phyloP scores from a whole-genome alignment of 2,113 vertebrate species.

The Hipposideros armiger region DNA sequence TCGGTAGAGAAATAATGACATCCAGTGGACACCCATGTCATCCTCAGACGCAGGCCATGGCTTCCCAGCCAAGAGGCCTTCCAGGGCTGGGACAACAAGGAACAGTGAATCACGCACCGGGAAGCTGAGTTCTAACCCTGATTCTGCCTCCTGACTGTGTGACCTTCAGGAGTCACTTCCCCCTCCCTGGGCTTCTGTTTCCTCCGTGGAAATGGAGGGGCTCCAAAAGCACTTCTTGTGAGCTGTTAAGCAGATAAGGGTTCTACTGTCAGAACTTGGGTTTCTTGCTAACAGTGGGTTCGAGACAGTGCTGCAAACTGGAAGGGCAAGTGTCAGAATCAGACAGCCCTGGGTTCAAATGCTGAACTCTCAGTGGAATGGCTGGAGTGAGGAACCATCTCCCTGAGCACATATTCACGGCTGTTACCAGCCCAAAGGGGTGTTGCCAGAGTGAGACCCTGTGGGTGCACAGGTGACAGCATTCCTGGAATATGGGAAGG shows the following conservation, averaged over 20 bases:
- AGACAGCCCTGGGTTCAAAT: neutral
- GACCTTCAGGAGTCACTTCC: neutral
- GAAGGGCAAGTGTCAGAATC: neutral
- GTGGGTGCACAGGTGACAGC: neutral
- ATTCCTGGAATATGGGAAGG: neutral
- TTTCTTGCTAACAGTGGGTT: neutral
- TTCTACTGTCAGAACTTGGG: neutral
- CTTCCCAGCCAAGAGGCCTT: neutral
- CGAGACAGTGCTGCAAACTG: neutral
- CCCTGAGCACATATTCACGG: neutral
- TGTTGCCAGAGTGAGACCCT: neutral
- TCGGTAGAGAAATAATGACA: slow-evolving; percentile 87
- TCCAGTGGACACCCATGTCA: slow-evolving; percentile 85
- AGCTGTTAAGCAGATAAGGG: neutral
- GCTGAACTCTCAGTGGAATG: accelerated
- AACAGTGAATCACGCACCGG: neutral
- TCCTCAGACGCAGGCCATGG: slow-evolving; percentile 62
- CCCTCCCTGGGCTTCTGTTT: neutral
- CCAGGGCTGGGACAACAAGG: neutral
- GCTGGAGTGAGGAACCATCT: neutral
- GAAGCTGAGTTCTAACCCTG: neutral
- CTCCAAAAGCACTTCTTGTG: neutral
- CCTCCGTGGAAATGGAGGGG: neutral
- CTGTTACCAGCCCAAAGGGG: too few species aligned
- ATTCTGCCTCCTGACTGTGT: neutral